Percentiles rank a stretch among this genome's conserved stretches.
These are phyloP conservation scores for Melieria crassipennis DNA, from an alignment of 2,888 invertebrate species.

Conservation along the genomic window DNA sequence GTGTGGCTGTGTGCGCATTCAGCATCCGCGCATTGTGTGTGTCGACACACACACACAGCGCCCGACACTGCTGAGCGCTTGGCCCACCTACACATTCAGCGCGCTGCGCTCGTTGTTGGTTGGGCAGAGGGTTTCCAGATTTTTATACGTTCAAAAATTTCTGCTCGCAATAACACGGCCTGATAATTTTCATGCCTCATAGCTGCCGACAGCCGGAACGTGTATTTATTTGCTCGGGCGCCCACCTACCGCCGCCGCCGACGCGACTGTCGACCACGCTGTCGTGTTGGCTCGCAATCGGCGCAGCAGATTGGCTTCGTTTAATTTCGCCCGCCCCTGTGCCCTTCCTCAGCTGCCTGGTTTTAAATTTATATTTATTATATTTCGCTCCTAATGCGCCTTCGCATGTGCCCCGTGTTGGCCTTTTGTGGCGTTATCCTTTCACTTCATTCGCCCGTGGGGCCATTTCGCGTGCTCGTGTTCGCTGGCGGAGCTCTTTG, in stretches of 20 bases:
- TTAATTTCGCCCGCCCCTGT: slow-evolving; percentile 46
- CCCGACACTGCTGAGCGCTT: too few relatives aligned
- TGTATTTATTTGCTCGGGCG: slow-evolving; percentile 39
- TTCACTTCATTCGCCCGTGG: slow-evolving; percentile 1
- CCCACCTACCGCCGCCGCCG: slow-evolving; percentile 20
- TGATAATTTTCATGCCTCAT: slow-evolving; percentile 63
- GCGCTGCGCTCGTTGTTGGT: slow-evolving; percentile 5
- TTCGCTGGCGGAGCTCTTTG: too few relatives aligned
- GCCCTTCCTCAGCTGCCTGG: slow-evolving; percentile 9
- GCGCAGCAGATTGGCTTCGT: slow-evolving; percentile 53
- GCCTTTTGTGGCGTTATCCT: slow-evolving; percentile 6
- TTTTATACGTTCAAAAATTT: slow-evolving; percentile 14
- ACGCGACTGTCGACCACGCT: slow-evolving; percentile 34
- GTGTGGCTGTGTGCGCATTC: too few relatives aligned
- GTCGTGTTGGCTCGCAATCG: slow-evolving; percentile 10
- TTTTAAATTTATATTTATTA: slow-evolving; percentile 21
- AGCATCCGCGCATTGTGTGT: too few relatives aligned
- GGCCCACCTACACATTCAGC: background rate
- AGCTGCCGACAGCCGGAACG: slow-evolving; percentile 52
- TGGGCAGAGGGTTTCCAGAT: slow-evolving; percentile 23
- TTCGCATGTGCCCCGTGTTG: slow-evolving; percentile 34
- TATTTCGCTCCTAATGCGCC: slow-evolving; percentile 38
- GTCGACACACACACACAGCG: too few relatives aligned
- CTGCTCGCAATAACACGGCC: slow-evolving; percentile 63
- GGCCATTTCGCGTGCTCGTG: slow-evolving; percentile 6